Evolutionary conservation across 2,113 vertebrate genomes (phyloP).

Genomic region (Hypocryptadius cinnamomeus): DNA sequence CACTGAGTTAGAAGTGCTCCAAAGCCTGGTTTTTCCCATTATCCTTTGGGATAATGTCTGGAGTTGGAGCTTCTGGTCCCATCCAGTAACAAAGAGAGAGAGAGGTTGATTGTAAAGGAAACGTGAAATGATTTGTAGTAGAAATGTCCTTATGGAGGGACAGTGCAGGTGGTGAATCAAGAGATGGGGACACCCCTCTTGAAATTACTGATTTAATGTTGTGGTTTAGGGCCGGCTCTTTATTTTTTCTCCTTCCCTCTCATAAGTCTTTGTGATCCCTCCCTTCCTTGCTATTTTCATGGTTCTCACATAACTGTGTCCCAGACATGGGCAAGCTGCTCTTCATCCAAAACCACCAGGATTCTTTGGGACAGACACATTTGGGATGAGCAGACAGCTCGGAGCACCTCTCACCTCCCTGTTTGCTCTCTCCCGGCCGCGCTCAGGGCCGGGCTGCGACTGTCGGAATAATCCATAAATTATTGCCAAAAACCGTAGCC

Average conservation of each 20-base stretch:
- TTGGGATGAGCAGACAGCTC: neutral
- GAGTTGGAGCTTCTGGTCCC: neutral
- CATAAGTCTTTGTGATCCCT: neutral
- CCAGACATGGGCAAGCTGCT: neutral
- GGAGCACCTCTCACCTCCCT: neutral
- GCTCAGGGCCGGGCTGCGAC: neutral
- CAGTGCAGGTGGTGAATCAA: accelerated
- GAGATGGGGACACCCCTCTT: neutral
- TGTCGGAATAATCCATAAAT: neutral
- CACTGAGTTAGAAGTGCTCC: neutral
- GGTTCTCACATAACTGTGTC: neutral
- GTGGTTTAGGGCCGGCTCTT: neutral
- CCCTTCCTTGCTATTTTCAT: neutral
- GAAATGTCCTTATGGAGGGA: neutral
- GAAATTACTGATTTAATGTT: neutral
- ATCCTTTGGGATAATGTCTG: accelerated
- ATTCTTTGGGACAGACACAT: neutral
- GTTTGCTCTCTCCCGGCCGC: neutral
- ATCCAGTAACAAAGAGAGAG: neutral
- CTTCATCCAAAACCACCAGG: accelerated
- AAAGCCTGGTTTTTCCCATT: neutral
- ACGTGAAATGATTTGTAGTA: neutral
- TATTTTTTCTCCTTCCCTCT: neutral
- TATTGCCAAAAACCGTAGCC: neutral
- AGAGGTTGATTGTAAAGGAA: neutral